Percentiles rank a stretch among this genome's conserved stretches.
Conservation (phyloP, 2,797 vertebrate genomes). For the Netta rufina region DNA sequence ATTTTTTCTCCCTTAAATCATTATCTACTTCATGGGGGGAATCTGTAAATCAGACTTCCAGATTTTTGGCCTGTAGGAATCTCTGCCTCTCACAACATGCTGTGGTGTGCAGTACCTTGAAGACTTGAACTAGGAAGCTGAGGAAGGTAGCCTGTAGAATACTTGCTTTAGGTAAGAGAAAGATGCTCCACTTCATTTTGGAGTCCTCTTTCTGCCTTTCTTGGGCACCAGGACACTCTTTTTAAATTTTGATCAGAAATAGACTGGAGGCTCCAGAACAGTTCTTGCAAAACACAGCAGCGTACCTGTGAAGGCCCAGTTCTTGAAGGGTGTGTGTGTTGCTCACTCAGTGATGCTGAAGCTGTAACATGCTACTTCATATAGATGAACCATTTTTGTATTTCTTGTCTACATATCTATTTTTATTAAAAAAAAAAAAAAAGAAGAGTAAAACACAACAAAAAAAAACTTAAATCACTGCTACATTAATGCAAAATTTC, state of each 20-base stretch:
- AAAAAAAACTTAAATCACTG: not conserved
- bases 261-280: not conserved
- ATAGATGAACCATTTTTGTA: fast-evolving
- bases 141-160: not conserved
- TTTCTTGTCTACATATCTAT: not conserved
- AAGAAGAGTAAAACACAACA: not conserved
- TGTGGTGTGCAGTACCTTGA: not conserved
- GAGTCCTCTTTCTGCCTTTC: not conserved
- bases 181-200: not conserved
- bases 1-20: not conserved
- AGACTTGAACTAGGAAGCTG: not conserved
- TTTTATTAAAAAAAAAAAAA: not conserved
- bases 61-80: not conserved
- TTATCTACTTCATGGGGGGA: not conserved
- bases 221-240: not conserved
- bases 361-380: not conserved
- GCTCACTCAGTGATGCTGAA: fast-evolving
- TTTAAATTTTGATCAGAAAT: not conserved
- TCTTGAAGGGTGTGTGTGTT: fast-evolving
- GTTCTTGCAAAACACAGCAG: not conserved
- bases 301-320: fast-evolving
- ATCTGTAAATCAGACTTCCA: not conserved
- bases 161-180: not conserved
- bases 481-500: not conserved
- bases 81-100: fast-evolving